Percentiles rank a stretch among this genome's conserved stretches.
phyloP scores from a whole-genome alignment of 2,797 vertebrate species.

The Nyctalus aviator region DNA sequence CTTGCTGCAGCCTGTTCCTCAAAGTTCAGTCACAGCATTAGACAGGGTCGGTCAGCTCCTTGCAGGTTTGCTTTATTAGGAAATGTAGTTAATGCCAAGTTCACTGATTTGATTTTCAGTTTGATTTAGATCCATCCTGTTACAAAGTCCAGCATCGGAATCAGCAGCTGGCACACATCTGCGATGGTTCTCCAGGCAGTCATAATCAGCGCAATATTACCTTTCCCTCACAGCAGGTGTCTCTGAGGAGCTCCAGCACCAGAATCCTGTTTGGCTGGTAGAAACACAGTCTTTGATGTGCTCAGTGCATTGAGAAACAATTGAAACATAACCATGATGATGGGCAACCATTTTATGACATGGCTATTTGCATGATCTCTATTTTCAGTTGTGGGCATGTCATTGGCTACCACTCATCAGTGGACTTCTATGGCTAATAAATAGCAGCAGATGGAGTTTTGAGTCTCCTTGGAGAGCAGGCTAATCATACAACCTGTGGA shows the following conservation, averaged over 20 bases:
- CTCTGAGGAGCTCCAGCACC: neutral
- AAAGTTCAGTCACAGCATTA: neutral
- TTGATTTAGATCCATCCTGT: slow-evolving; percentile 15
- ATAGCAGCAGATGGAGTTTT: slow-evolving; percentile 37
- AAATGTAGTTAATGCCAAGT: slow-evolving; percentile 52
- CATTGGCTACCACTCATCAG: neutral
- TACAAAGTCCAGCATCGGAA: neutral
- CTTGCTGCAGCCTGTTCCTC: neutral
- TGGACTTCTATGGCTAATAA: slow-evolving; percentile 50
- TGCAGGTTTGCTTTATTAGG: slow-evolving; percentile 1
- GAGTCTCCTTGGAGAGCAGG: slow-evolving; percentile 37
- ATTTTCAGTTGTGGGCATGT: neutral
- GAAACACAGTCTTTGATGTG: neutral
- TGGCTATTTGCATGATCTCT: neutral
- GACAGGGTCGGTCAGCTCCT: neutral
- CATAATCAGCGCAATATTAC: neutral
- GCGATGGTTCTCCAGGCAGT: neutral
- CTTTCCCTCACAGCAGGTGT: slow-evolving; percentile 8
- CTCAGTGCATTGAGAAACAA: neutral
- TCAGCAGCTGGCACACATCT: neutral
- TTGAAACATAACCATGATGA: neutral
- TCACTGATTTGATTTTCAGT: neutral
- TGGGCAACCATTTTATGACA: neutral
- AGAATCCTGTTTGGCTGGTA: neutral
- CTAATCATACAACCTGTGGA: slow-evolving; percentile 30